phyloP scores from a whole-genome alignment of 2,797 vertebrate genomes.

The Hydrocynus forskahlii region DNA sequence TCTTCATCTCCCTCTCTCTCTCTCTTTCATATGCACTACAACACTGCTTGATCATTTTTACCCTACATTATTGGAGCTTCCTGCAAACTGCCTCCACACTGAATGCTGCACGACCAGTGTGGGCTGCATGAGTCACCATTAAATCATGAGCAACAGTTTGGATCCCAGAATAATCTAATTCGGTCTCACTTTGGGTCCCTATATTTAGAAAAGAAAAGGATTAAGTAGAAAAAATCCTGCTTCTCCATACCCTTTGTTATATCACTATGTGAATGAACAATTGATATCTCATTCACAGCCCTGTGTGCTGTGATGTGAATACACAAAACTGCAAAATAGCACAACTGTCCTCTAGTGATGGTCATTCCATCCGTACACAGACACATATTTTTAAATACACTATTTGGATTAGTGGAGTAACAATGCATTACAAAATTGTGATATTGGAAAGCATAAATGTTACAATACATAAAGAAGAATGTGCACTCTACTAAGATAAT shows the following conservation, averaged over 20 bases:
- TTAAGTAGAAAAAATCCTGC: slow-evolving; percentile 13
- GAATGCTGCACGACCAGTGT: slow-evolving; percentile 45
- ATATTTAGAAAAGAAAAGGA: slow-evolving; percentile 42
- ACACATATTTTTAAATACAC: not conserved
- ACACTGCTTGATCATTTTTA: slow-evolving; percentile 48
- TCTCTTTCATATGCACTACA: slow-evolving; percentile 29
- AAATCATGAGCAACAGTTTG: slow-evolving; percentile 55
- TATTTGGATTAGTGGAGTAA: not conserved
- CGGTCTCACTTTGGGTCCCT: slow-evolving; percentile 26
- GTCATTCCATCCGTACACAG: not conserved
- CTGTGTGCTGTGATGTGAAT: not conserved
- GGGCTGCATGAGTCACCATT: slow-evolving; percentile 51
- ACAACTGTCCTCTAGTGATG: not conserved
- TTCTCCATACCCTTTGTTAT: slow-evolving; percentile 30
- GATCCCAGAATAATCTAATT: slow-evolving; percentile 50
- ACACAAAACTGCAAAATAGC: not conserved
- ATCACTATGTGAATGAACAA: slow-evolving; percentile 38
- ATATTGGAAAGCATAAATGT: too few species aligned
- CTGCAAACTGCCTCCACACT: slow-evolving; percentile 30
- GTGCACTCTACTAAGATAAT: too few species aligned
- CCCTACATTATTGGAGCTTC: slow-evolving; percentile 35
- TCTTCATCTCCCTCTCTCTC: slow-evolving; percentile 32
- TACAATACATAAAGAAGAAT: too few species aligned
- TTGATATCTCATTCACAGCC: slow-evolving; percentile 29
- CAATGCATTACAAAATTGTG: not conserved